Percentiles rank a stretch among this genome's conserved stretches.
These are phyloP conservation scores for Lucinisca nassula DNA, from an alignment of 2,888 invertebrate species.

Conservation along the genomic window DNA sequence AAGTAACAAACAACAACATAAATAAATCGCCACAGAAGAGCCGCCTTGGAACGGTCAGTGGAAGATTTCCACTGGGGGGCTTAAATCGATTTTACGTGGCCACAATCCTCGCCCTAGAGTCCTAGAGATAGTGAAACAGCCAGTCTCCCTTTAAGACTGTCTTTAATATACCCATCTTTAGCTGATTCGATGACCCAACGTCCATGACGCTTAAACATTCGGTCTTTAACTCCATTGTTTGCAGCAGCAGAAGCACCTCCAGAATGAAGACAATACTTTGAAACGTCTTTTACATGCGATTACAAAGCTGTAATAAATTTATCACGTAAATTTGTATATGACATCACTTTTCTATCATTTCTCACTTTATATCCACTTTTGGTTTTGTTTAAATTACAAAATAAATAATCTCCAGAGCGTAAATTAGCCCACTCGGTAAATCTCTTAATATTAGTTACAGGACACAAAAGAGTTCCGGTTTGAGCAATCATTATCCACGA, in stretches of 20 bases:
- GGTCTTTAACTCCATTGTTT: conserved; percentile 25
- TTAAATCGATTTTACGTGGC: too few species aligned
- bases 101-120: too few species aligned
- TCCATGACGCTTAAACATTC: conserved; percentile 37
- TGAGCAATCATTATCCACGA: not conserved
- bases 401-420: not conserved
- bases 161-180: too few species aligned
- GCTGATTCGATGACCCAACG: conserved; percentile 22
- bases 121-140: too few species aligned
- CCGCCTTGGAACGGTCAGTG: too few species aligned
- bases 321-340: conserved; percentile 26
- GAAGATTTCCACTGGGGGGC: too few species aligned
- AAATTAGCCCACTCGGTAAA: conserved; percentile 34
- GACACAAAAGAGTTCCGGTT: conserved; percentile 38
- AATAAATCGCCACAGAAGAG: too few species aligned
- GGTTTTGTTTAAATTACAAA: conserved; percentile 19
- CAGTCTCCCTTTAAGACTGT: too few species aligned
- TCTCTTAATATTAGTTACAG: conserved; percentile 29
- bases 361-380: not conserved
- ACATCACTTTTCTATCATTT: conserved; percentile 13
- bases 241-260: conserved; percentile 26
- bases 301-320: conserved; percentile 2
- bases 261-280: conserved; percentile 28
- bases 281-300: not conserved
- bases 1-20: too few species aligned